These are phyloP conservation scores for Protonibea diacanthus DNA, from an alignment of 2,797 vertebrate species.

Conservation along the genomic window DNA sequence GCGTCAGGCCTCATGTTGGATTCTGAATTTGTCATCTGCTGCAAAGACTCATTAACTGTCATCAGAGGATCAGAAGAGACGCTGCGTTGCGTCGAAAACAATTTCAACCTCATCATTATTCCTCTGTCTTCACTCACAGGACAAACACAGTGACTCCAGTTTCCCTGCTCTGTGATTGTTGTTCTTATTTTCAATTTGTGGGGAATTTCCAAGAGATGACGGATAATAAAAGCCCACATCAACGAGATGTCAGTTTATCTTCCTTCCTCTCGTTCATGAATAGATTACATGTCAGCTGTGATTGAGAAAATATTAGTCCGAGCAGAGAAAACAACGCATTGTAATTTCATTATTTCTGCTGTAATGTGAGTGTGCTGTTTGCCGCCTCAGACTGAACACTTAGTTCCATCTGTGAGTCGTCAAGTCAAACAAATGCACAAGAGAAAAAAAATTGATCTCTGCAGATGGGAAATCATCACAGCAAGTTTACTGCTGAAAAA, in stretches of 20 bases:
- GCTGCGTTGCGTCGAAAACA: slow-evolving; percentile 44
- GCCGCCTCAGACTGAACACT: not conserved
- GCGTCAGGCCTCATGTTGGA: slow-evolving; percentile 16
- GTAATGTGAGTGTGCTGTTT: slow-evolving; percentile 35
- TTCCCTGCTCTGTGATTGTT: slow-evolving; percentile 34
- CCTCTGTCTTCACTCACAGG: slow-evolving; percentile 38
- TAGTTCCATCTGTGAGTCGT: not conserved
- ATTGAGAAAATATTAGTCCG: slow-evolving; percentile 42
- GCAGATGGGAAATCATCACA: slow-evolving; percentile 5
- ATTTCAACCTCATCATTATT: slow-evolving; percentile 69
- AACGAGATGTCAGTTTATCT: slow-evolving; percentile 54
- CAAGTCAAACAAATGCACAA: slow-evolving; percentile 12
- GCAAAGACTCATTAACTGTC: slow-evolving; percentile 57
- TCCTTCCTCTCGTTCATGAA: slow-evolving; percentile 45
- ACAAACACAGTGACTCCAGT: slow-evolving; percentile 44
- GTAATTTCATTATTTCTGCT: slow-evolving; percentile 59
- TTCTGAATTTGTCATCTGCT: slow-evolving; percentile 28
- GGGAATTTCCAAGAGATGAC: slow-evolving; percentile 52
- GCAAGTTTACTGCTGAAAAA: slow-evolving; percentile 5
- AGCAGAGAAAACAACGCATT: slow-evolving; percentile 6
- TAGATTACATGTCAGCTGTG: slow-evolving; percentile 57
- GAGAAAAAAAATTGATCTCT: slow-evolving; percentile 12
- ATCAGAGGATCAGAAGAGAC: slow-evolving; percentile 41
- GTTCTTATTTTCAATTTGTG: slow-evolving; percentile 71
- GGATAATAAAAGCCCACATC: slow-evolving; percentile 62